Percentiles rank a stretch among this genome's conserved stretches.
phyloP scores from a whole-genome alignment of 2,797 vertebrate species.

The Enteromius treurensis region DNA sequence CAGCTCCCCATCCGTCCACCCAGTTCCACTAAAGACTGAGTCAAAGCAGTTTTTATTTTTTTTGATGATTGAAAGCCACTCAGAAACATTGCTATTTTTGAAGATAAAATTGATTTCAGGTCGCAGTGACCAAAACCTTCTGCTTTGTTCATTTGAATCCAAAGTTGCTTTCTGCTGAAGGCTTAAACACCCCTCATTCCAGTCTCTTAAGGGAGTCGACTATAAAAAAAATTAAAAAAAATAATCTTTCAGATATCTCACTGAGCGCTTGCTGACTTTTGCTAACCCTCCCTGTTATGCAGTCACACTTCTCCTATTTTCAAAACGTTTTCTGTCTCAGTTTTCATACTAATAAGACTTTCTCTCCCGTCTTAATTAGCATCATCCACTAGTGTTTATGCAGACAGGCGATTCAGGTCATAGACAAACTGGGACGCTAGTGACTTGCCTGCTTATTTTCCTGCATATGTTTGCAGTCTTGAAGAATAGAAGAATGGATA shows the following conservation, averaged over 20 bases:
- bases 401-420: conserved; percentile 73
- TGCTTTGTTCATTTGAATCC: conserved; percentile 9
- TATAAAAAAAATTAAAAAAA: background rate
- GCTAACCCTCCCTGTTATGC: conserved; percentile 26
- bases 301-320: conserved; percentile 24
- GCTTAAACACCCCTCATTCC: background rate
- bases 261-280: conserved; percentile 18
- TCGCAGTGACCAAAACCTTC: conserved; percentile 19
- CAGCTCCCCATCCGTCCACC: background rate
- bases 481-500: conserved; percentile 39
- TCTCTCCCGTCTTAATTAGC: conserved; percentile 71
- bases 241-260: background rate
- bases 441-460: conserved; percentile 69
- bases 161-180: conserved; percentile 8
- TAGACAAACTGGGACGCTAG: conserved; percentile 74
- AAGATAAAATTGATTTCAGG: conserved; percentile 10
- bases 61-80: conserved; percentile 35
- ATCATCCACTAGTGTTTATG: conserved; percentile 74
- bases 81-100: conserved; percentile 31
- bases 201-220: background rate
- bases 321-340: conserved; percentile 55
- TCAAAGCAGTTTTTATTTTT: conserved; percentile 35
- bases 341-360: conserved; percentile 52
- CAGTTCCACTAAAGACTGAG: conserved; percentile 25
- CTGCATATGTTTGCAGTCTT: conserved; percentile 63